Evolutionary conservation across 2,888 invertebrate genomes (phyloP), one percentile per base, ranked within the genome.

Genomic region (Formica aserva): DNA sequence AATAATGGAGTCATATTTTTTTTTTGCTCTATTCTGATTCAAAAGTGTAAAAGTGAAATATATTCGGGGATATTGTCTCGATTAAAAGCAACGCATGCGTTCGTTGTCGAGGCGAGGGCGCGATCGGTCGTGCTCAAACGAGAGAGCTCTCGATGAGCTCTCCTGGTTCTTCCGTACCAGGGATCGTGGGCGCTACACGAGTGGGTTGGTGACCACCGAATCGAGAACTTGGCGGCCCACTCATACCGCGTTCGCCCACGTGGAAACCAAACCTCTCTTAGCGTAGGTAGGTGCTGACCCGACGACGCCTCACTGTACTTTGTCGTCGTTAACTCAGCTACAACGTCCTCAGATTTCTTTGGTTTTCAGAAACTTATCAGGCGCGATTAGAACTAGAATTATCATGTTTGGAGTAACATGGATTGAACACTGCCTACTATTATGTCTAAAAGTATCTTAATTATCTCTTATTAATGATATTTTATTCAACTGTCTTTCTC

Each of bases 181-280:
- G 32, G 6, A 32, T 41, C 89, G 91, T 92, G 90, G 90, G 91
- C 92, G 88, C 89, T n/a, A n/a, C 65, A 85, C 88, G 92, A 89
- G 92, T 93, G 92, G 93, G 93, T 88, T 87, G 90, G 63, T 84
- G 89, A 89, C 86, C 90, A 90, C 91, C 90, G 91, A 89, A 90
- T 90, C 91, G 80, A 88, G 87, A 88, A 84, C 55, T 86, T 55
- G 80, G 85, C 88, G 89, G 92, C 92, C 92, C 92, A 92, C 93
- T 91, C 78, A 85, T 72, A 60, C 82, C 91, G 83, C 85, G 29
- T 92, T 91, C 92, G 92, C 91, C 93, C 93, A 91, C 90, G 78
- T 83, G 86, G 77, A 83, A 89, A 91, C 89, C 90, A 90, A 88
- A 87, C 77, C 83, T 86, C 86, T 85, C 69, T 85, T 88, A n/a